Conservation (phyloP, 2,888 invertebrate genomes). For the Odiellus spinosus region DNA sequence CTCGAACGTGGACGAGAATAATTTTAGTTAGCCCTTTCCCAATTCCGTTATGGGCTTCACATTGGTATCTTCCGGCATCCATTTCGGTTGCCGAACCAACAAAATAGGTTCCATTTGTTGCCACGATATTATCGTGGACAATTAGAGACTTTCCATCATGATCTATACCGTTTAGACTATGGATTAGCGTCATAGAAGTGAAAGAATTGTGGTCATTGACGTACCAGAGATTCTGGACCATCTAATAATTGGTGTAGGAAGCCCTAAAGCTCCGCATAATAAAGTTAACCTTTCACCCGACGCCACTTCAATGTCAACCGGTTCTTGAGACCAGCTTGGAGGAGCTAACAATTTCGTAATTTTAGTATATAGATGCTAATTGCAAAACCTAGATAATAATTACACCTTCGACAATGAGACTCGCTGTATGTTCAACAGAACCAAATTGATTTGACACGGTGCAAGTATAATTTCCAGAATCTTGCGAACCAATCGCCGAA, state of each 20-base stretch:
- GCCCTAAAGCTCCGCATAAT: constrained; percentile 6
- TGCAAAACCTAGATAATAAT: no score
- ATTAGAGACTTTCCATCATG: no score
- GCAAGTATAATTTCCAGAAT: neutral
- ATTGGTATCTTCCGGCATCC: constrained; percentile 6
- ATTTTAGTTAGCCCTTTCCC: constrained; percentile 6
- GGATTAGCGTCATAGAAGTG: no score
- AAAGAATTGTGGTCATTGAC: no score
- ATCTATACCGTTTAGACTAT: no score
- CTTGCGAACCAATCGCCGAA: neutral
- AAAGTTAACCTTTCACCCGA: constrained; percentile 2
- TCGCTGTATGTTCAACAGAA: no score
- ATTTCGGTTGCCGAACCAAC: neutral
- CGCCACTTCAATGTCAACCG: constrained; percentile 3
- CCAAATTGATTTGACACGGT: neutral
- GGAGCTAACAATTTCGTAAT: constrained; percentile 4
- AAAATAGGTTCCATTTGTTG: no score
- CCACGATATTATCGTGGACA: no score
- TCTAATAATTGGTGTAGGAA: constrained; percentile 5
- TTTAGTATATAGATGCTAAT: no score
- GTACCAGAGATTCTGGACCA: constrained; percentile 8
- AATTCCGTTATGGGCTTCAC: constrained; percentile 8
- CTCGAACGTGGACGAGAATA: constrained; percentile 8
- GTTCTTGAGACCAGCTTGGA: constrained; percentile 6
- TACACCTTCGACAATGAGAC: no score